A percentile compares a stretch with the other conserved stretches of the same genome.
Conservation (phyloP, 2,888 invertebrate genomes). For the Nymphalis c-album region DNA sequence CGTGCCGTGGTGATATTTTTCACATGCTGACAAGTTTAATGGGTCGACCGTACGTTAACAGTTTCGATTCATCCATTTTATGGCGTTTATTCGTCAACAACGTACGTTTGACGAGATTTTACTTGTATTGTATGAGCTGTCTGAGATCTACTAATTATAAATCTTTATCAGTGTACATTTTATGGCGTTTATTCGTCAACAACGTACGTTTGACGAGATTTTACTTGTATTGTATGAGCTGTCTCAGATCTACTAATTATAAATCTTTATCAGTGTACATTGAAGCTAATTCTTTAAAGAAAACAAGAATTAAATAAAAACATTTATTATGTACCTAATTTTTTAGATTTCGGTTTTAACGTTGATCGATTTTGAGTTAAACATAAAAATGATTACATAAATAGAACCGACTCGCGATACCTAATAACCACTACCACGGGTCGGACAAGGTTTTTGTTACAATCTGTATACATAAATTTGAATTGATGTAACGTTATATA, state of each 20-base stretch:
- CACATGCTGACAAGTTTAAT: slow-evolving; percentile 33
- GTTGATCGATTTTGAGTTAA: no score
- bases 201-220: background rate
- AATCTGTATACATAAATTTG: no score
- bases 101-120: background rate
- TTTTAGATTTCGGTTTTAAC: no score
- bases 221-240: background rate
- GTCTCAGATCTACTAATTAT: background rate
- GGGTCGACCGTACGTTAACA: slow-evolving; percentile 29
- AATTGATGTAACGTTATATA: no score
- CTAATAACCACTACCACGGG: no score
- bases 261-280: background rate
- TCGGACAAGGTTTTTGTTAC: no score
- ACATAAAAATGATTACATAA: no score
- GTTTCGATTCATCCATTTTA: slow-evolving; percentile 33
- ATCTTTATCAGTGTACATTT: background rate
- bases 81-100: slow-evolving; percentile 26
- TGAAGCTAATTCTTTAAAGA: no score
- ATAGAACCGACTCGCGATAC: no score
- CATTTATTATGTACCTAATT: no score
- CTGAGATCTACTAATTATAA: background rate
- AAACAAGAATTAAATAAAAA: no score
- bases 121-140: background rate
- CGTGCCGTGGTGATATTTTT: slow-evolving; percentile 25
- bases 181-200: slow-evolving; percentile 29